Evolutionary conservation across 1,140 invertebrate genomes (phyloP), one percentile per base, ranked within the genome.

Genomic region (Caenorhabditis tropicalis): DNA sequence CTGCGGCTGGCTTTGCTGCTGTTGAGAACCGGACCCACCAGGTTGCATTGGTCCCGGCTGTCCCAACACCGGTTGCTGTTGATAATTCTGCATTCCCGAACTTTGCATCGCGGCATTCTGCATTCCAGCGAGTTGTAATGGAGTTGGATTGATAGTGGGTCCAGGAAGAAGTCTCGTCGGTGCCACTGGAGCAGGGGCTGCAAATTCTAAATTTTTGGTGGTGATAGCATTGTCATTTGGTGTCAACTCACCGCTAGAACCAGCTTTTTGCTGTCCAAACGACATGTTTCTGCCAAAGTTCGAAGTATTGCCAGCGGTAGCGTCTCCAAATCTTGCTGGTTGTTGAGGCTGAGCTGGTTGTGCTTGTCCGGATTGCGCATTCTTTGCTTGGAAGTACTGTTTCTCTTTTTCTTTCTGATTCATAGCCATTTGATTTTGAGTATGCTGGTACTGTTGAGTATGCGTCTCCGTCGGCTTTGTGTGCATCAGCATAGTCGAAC

Each of bases 381-480:
- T 74, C n/a, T 74, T 74, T 0, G 65, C 65, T 74, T 74, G 36
- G 7, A 74, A 74, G 36, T 74, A 74, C 36, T 74, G 65, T 43
- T 46, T 74, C 12, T 74, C 65, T 46, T 43, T 74, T 31, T 74
- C 65, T 10, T 46, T 74, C 15, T 74, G 65, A 4, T 33, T 12
- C 0, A 74, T 5, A 1, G 65, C 19, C 65, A 74, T 10, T 12
- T 74, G 65, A 24, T 39, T 43, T 24, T 74, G 65, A 24, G 65
- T 74, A 74, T 74, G 65, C n/a, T 39, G 33, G 36, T 74, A 74
- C 36, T 74, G 65, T 27, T 74, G 65, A 74, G 65, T 36, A 15
- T 74, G 65, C 4, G 65, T 36, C n/a, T 74, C 65, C 21, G 24
- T 24, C 27, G 65, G 65, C 24, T 74, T 43, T 1, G 65, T n/a